These are phyloP conservation scores for Tyto alba DNA, from an alignment of 2,113 vertebrate species.

Conservation along the genomic window DNA sequence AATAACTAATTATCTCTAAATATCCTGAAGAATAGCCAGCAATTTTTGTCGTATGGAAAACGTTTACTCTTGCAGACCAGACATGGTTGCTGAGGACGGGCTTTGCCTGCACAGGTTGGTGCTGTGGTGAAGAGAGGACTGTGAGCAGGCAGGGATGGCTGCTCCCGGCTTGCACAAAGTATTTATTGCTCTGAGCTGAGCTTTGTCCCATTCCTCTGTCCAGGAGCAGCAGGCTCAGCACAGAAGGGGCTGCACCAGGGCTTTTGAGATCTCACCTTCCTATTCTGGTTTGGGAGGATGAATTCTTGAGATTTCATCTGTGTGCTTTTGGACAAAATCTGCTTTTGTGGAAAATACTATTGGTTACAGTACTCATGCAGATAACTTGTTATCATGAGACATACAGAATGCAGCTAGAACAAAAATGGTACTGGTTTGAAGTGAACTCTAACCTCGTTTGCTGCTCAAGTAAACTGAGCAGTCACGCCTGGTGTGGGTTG, in stretches of 20 bases:
- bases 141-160: rapidly evolving
- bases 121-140: not conserved
- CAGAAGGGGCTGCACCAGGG: not conserved
- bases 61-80: not conserved
- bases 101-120: not conserved
- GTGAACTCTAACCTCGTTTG: not conserved
- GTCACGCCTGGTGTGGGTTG: not conserved
- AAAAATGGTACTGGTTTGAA: not conserved
- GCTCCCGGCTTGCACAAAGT: not conserved
- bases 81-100: not conserved
- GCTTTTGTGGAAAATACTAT: not conserved
- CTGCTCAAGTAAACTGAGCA: not conserved
- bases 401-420: not conserved
- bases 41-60: not conserved
- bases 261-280: not conserved
- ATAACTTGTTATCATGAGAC: not conserved
- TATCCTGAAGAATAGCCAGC: not conserved
- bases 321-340: too few species aligned
- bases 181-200: too few species aligned
- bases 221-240: not conserved
- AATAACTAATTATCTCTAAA: not conserved
- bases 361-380: not conserved
- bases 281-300: not conserved
- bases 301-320: not conserved
- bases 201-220: not conserved